Evolutionary conservation across 2,888 invertebrate species (phyloP), one percentile per base, ranked within the genome.

Genomic region (Gymnocheta viridis): DNA sequence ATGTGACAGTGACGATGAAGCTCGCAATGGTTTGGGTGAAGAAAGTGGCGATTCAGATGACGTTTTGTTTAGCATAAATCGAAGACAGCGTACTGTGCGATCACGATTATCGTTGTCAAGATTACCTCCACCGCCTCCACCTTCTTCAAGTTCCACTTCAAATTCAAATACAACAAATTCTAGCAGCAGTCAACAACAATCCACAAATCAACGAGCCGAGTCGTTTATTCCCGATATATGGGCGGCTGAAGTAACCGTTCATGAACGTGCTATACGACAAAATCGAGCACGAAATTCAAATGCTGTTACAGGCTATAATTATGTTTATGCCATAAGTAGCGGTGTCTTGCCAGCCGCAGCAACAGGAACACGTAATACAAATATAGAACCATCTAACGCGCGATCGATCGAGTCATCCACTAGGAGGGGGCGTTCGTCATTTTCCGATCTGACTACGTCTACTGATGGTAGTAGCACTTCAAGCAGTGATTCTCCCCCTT

Each of bases 191-290:
- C n/a, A 72, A 78, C 67, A 58, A 54, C 69, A 81, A 24, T 41
- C 85, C 2, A n/a, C 81, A 73, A 83, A 78, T 47, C 81, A 78
- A 56, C 85, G 88, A 0, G 64, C 86, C 0, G 90, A 90, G 58
- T 86, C 88, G 27, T 91, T 91, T 49, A 89, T 91, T 72, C 91
- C 92, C 0, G 92, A 92, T 85, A 91, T 92, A 67, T 92, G 92
- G 92, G 92, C 91, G 1, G 92, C 92, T 4, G 92, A 92, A 86
- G 90, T 92, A 0, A 91, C 92, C 0, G 89, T 92, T 7, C 90
- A 90, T 64, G 91, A 92, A 86, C 89, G 92, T 4, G 89, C 90
- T 2, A 89, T 89, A 44, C 87, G 91, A 1, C 91, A 90, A 77
- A 89, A 88, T 72, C 89, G 89, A 0, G 89, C 90, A 2, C 88